Conservation (phyloP, 2,797 vertebrate genomes). For the Spizella passerina region DNA sequence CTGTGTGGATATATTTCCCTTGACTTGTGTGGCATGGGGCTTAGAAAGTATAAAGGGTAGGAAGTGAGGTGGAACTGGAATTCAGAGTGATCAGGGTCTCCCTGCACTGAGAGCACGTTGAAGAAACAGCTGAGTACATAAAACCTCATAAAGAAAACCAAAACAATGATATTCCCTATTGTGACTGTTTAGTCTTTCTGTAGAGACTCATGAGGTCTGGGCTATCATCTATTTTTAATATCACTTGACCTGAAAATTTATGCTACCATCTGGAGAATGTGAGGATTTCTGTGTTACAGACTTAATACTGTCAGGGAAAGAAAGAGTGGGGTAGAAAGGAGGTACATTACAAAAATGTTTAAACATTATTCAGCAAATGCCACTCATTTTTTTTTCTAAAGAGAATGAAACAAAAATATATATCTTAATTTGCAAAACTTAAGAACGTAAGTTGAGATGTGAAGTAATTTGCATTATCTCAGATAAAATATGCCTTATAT, state of each 20-base stretch:
- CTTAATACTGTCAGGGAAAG: conserved; percentile 32
- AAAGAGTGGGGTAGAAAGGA: not conserved
- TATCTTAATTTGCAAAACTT: not conserved
- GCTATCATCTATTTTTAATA: conserved; percentile 89
- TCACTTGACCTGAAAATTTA: conserved; percentile 87
- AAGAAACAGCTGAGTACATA: conserved; percentile 93
- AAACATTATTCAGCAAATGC: conserved; percentile 48
- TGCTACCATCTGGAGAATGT: conserved; percentile 80
- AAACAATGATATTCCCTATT: conserved; percentile 92
- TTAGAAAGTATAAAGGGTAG: conserved; percentile 78
- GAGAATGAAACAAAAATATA: not conserved
- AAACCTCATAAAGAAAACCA: conserved; percentile 87
- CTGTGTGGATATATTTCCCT: conserved; percentile 77
- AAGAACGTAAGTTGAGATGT: not conserved
- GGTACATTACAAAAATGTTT: conserved; percentile 17
- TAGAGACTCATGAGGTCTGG: conserved; percentile 77
- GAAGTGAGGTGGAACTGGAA: conserved; percentile 85
- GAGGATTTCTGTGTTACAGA: conserved; percentile 30
- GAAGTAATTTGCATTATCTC: not conserved
- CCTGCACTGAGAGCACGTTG: conserved; percentile 70
- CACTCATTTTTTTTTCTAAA: not conserved
- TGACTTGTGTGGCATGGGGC: conserved; percentile 80
- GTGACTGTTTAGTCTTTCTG: conserved; percentile 95
- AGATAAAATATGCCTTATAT: not conserved
- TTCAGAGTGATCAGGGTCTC: conserved; percentile 75